Percentiles rank a stretch among this genome's conserved stretches.
phyloP scores from a whole-genome alignment of 2,888 invertebrate genomes.

The Liopterus haemorrhoidalis region DNA sequence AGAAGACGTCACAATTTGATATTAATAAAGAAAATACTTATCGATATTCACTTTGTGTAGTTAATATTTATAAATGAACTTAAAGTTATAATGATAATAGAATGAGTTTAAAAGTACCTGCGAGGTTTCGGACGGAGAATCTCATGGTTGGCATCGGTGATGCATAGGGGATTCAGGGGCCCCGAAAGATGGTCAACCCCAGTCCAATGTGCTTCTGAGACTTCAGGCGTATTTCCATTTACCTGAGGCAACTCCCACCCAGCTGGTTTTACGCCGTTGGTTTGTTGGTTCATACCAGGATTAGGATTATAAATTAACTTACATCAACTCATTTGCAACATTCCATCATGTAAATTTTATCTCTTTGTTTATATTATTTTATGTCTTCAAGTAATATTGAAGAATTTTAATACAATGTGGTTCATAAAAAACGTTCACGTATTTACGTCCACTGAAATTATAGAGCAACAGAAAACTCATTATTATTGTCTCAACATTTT shows the following conservation, averaged over 20 bases:
- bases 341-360: constrained; percentile 7
- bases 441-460: constrained; percentile 21
- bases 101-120: constrained; percentile 63
- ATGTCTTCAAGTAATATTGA: constrained; percentile 16
- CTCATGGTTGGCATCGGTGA: constrained; percentile 73
- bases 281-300: constrained; percentile 18
- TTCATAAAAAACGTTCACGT: constrained; percentile 17
- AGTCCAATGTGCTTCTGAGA: constrained; percentile 42
- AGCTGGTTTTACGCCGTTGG: constrained; percentile 36
- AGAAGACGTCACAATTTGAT: no score
- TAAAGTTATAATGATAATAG: no score
- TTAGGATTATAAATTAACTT: constrained; percentile 8
- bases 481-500: constrained; percentile 24
- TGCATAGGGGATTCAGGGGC: constrained; percentile 59
- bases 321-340: neutral
- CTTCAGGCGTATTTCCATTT: constrained; percentile 34
- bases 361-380: no score
- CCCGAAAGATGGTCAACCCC: constrained; percentile 57
- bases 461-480: constrained; percentile 23
- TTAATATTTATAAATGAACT: no score
- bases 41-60: no score
- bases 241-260: constrained; percentile 41
- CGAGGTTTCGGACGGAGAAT: constrained; percentile 80
- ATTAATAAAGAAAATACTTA: no score
- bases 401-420: constrained; percentile 18